These are phyloP conservation scores for Sthenelais limicola DNA, from an alignment of 2,888 invertebrate species.

Conservation along the genomic window DNA sequence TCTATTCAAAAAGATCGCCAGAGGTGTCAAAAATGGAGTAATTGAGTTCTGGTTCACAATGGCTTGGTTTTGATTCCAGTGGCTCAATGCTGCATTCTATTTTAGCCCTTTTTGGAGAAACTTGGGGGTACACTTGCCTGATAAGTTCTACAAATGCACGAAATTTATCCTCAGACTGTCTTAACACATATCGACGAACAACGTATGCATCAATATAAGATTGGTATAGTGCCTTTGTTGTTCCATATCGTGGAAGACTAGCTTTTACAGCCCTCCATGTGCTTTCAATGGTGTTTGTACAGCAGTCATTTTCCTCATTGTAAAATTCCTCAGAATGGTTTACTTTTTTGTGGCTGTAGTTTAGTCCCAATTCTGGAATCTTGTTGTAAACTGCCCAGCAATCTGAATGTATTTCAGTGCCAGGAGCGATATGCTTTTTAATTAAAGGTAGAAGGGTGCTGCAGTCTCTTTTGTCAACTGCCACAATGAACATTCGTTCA, in stretches of 20 bases:
- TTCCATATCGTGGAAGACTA: conserved; percentile 30
- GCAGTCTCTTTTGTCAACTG: conserved; percentile 43
- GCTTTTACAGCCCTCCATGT: conserved; percentile 34
- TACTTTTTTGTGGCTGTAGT: conserved; percentile 51
- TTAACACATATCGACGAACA: not conserved
- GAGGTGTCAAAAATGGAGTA: no score
- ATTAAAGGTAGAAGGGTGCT: conserved; percentile 51
- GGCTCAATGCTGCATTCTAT: no score
- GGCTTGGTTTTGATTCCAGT: no score
- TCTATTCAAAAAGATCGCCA: no score
- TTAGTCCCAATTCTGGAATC: conserved; percentile 42
- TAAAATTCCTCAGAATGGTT: conserved; percentile 54
- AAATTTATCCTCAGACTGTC: conserved; percentile 16
- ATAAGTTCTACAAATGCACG: not conserved
- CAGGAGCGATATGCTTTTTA: conserved; percentile 50
- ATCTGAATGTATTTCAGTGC: conserved; percentile 49
- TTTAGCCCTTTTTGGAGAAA: no score
- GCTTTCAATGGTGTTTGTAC: conserved; percentile 50
- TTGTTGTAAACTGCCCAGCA: conserved; percentile 47
- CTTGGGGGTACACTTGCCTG: conserved; percentile 13
- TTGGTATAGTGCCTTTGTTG: conserved; percentile 13
- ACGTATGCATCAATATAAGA: conserved; percentile 7
- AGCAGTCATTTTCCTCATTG: conserved; percentile 50
- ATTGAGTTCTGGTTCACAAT: no score
- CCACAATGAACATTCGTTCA: conserved; percentile 47